A percentile compares a stretch with the other conserved stretches of the same genome.
Conservation (phyloP, 2,113 vertebrate species). For the Ellobius talpinus region DNA sequence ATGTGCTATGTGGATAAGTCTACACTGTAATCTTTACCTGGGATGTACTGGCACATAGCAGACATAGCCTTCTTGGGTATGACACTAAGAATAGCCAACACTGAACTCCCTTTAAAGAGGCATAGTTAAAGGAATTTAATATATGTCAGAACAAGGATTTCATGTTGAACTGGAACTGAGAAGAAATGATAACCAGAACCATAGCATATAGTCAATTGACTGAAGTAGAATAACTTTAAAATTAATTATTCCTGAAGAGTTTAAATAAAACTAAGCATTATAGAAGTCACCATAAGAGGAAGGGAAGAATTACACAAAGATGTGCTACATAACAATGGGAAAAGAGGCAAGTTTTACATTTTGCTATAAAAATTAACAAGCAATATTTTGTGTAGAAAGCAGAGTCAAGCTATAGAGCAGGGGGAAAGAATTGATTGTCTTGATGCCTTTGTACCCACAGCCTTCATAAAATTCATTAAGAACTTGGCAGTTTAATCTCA, state of each 20-base stretch:
- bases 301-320: neutral
- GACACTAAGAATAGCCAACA: neutral
- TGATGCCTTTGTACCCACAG: neutral
- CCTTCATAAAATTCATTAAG: neutral
- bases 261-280: constrained; percentile 1
- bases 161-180: neutral
- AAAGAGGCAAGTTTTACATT: neutral
- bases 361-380: neutral
- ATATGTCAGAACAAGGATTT: neutral
- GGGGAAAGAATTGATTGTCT: neutral
- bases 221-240: neutral
- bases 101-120: neutral
- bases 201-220: neutral
- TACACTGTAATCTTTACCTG: neutral
- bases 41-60: too few relatives aligned
- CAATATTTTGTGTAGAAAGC: neutral
- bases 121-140: neutral
- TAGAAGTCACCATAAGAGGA: neutral
- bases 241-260: neutral
- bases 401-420: neutral
- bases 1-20: fast-evolving
- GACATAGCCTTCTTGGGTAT: neutral
- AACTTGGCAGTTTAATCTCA: neutral
- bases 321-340: neutral
- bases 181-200: neutral